A percentile compares a stretch with the other conserved stretches of the same genome.
phyloP scores from a whole-genome alignment of 1,140 invertebrate genomes.

The Agraylea sexmaculata region DNA sequence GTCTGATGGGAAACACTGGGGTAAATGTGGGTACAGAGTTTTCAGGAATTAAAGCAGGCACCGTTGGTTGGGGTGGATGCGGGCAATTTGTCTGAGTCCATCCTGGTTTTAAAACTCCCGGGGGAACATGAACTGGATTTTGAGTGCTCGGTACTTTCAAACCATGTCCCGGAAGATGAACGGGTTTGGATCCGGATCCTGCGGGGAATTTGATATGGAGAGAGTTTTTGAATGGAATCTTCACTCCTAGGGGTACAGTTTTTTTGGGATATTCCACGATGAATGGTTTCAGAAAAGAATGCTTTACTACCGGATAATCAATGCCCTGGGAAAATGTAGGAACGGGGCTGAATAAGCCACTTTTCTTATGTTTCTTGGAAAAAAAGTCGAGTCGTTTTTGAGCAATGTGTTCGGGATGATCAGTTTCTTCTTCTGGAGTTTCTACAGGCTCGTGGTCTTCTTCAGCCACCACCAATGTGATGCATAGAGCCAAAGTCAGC shows the following conservation, averaged over 20 bases:
- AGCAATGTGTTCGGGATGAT: background rate
- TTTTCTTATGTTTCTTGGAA: slow-evolving; percentile 28
- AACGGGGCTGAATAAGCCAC: slow-evolving; percentile 29
- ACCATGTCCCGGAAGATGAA: slow-evolving; percentile 31
- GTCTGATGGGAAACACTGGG: too few relatives aligned
- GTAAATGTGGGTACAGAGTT: slow-evolving; percentile 23
- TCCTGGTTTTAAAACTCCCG: slow-evolving; percentile 21
- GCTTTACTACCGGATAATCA: slow-evolving; percentile 34
- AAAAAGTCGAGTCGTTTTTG: slow-evolving; percentile 12
- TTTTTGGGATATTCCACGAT: slow-evolving; percentile 36
- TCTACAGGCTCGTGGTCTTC: slow-evolving; percentile 25
- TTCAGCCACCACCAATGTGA: slow-evolving; percentile 23
- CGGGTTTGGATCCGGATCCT: slow-evolving; percentile 26
- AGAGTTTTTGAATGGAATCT: slow-evolving; percentile 32
- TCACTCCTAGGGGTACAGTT: slow-evolving; percentile 31
- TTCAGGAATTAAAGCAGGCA: slow-evolving; percentile 29
- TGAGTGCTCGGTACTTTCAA: slow-evolving; percentile 29
- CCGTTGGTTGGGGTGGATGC: slow-evolving; percentile 30
- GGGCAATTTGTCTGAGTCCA: slow-evolving; percentile 29
- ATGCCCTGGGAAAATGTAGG: slow-evolving; percentile 36
- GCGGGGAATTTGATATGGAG: slow-evolving; percentile 22
- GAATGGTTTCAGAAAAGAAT: slow-evolving; percentile 35
- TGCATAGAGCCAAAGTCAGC: slow-evolving; percentile 28
- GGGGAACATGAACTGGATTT: slow-evolving; percentile 23
- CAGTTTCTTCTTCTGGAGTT: slow-evolving; percentile 16